A percentile compares a stretch with the other conserved stretches of the same genome.
Evolutionary conservation across 1,140 invertebrate species (phyloP).

Genomic region (Thalassaphorura encarpata): DNA sequence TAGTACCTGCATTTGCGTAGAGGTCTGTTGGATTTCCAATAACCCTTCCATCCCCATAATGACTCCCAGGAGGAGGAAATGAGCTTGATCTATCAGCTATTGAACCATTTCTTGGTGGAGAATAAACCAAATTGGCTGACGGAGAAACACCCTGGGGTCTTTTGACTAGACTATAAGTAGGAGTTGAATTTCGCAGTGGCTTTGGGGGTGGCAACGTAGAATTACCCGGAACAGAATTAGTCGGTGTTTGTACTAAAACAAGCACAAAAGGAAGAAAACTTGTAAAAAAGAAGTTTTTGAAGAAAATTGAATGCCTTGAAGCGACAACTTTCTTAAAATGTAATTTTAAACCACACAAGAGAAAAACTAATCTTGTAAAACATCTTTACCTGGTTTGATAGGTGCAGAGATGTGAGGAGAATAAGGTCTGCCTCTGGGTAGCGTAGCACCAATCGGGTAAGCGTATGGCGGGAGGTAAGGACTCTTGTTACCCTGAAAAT

Average conservation of each 20-base stretch:
- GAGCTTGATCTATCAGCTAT: conserved; percentile 8
- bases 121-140: conserved; percentile 5
- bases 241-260: conserved; percentile 12
- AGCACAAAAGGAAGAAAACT: no score
- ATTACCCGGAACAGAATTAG: conserved; percentile 5
- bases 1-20: not conserved
- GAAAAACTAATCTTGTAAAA: not conserved
- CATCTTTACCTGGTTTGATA: conserved; percentile 18
- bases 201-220: conserved; percentile 19
- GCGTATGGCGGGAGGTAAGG: conserved; percentile 23
- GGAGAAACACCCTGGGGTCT: conserved; percentile 1
- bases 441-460: conserved; percentile 32
- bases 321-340: not conserved
- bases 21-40: not conserved
- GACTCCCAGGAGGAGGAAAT: conserved; percentile 18
- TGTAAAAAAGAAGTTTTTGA: no score
- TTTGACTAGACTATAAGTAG: conserved; percentile 9
- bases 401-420: conserved; percentile 21
- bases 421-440: conserved; percentile 26
- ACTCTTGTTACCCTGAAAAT: conserved; percentile 24
- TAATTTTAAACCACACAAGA: not conserved
- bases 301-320: not conserved
- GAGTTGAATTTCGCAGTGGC: conserved; percentile 14
- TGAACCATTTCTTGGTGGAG: not conserved
- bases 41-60: no score